Conservation (phyloP, 2,888 invertebrate genomes). For the Ennomos quercinarius region DNA sequence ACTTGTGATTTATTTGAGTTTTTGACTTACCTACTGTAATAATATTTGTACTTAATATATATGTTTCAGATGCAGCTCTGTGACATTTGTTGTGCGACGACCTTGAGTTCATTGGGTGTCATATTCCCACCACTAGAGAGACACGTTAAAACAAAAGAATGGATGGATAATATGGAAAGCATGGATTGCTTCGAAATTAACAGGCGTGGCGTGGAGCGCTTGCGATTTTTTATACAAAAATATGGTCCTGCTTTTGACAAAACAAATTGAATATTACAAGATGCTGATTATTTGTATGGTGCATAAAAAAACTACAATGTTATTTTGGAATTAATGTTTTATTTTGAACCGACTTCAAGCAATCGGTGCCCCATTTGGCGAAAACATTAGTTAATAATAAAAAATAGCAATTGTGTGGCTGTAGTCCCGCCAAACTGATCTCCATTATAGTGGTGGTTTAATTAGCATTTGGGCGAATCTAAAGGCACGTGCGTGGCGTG, state of each 20-base stretch:
- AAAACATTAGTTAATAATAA: too few species aligned
- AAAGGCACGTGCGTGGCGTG: too few species aligned
- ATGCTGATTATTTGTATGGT: too few species aligned
- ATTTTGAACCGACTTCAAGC: too few species aligned
- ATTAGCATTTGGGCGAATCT: too few species aligned
- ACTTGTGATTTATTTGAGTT: neutral
- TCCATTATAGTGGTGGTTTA: too few species aligned
- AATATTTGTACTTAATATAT: conserved; percentile 14
- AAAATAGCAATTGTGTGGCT: too few species aligned
- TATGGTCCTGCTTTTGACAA: conserved; percentile 11
- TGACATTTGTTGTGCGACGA: conserved; percentile 73
- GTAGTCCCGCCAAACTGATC: too few species aligned
- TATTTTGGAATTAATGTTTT: too few species aligned
- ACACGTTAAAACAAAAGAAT: conserved; percentile 63
- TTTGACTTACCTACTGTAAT: too few species aligned
- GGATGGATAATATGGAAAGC: conserved; percentile 64
- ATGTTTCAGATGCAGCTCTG: conserved; percentile 67
- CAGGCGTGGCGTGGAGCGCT: conserved; percentile 54
- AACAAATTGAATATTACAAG: neutral
- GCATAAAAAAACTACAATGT: too few species aligned
- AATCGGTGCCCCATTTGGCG: too few species aligned
- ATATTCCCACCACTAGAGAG: conserved; percentile 66
- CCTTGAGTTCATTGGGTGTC: conserved; percentile 71
- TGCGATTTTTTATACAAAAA: conserved; percentile 49
- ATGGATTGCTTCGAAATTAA: conserved; percentile 64